Base-by-base conservation (phyloP, 2,888 invertebrate species). In the Stomorhina lunata region DNA sequence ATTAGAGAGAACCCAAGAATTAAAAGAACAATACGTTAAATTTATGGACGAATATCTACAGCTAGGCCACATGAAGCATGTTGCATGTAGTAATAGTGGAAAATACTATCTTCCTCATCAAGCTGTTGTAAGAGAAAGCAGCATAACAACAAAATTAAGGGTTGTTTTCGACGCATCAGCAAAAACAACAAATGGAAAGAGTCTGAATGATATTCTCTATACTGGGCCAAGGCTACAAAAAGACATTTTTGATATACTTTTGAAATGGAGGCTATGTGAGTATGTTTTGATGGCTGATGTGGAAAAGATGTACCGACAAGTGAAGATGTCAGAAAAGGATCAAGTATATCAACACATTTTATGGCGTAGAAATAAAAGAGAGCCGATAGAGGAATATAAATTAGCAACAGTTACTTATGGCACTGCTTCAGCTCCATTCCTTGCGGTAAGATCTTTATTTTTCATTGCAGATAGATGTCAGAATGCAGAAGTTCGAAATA, bases 251-350 rank as follows among this genome's bases (percentile, higher is more conserved):
- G 71, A 81, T 40, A 84, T 85, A 1, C 34, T 85, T 7, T 4
- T 80, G 2, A 77, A 84, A 20, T 85, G 79, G 69, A 45, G 82
- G 65, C 43, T 55, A n/a, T 72, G 76, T 61, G 32, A 37, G 55
- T 68, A 73, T 34, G 87, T 86, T 0, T 73, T 89, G 1, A 83
- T 75, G 2, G 86, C 86, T 2, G 88, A 89, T 66, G 84, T 89
- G 3, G 84, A 83, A 6, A 85, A 87, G 77, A 88, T 88, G 85
- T 89, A 87, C 65, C 84, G 85, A 0, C 86, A 87, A 72, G 85
- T 89, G 2, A n/a, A 61, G 22, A 61, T 88, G 4, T n/a, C 73
- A 15, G 55, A 80, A 25, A 68, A 80, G 2, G 78, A 88, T 37
- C 69, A 63, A 7, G 43, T 84, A 15, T 86, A 85, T 43, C 85